Conservation (phyloP, 2,888 invertebrate species). For the Linnaemya tessellans region DNA sequence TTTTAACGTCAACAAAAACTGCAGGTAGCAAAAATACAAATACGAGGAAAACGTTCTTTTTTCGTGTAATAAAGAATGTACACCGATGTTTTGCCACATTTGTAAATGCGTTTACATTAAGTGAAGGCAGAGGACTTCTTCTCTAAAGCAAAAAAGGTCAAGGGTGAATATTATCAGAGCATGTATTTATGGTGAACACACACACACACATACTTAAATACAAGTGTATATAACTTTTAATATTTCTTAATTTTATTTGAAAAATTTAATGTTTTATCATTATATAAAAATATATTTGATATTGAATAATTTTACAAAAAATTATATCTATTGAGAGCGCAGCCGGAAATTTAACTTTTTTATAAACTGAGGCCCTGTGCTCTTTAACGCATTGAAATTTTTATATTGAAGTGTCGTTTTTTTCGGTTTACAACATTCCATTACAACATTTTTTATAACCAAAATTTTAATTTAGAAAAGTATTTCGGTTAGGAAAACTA, state of each 20-base stretch:
- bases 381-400: too few relatives aligned
- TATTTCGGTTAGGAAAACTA: too few relatives aligned
- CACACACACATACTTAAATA: background rate
- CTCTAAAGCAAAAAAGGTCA: constrained; percentile 56
- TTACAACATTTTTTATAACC: too few relatives aligned
- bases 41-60: background rate
- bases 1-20: constrained; percentile 31
- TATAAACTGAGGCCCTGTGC: too few relatives aligned
- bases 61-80: background rate
- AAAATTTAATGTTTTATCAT: constrained; percentile 10
- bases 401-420: too few relatives aligned
- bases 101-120: constrained; percentile 46
- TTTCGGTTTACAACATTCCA: too few relatives aligned
- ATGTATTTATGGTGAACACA: background rate
- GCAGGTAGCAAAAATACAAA: constrained; percentile 22
- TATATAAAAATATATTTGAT: background rate
- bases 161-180: constrained; percentile 47
- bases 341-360: background rate
- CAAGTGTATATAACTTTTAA: constrained; percentile 7
- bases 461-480: too few relatives aligned
- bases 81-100: constrained; percentile 28
- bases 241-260: background rate
- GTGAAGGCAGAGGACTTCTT: constrained; percentile 14
- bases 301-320: background rate
- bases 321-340: too few relatives aligned